Percentiles rank a stretch among this genome's conserved stretches.
phyloP scores from a whole-genome alignment of 2,888 invertebrate genomes.

The Exocentrus adspersus region DNA sequence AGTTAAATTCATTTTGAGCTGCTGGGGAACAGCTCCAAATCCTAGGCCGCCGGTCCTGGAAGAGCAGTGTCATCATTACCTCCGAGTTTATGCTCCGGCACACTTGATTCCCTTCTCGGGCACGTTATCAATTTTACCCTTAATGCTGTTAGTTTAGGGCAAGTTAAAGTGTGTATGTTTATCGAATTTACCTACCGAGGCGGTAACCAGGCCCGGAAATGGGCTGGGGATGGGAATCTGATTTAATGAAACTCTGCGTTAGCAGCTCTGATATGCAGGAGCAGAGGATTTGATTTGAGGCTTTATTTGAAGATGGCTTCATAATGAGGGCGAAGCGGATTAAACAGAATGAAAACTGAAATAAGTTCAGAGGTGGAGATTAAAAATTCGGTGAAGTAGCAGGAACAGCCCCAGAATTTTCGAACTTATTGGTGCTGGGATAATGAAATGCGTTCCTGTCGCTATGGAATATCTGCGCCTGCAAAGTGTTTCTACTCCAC shows the following conservation, averaged over 20 bases:
- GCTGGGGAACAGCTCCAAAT: too few species aligned
- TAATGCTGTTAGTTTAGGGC: slow-evolving; percentile 27
- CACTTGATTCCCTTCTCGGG: slow-evolving; percentile 19
- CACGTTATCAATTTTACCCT: slow-evolving; percentile 24
- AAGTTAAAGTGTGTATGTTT: slow-evolving; percentile 21
- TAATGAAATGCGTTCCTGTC: background rate
- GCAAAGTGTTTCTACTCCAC: background rate
- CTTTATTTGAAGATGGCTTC: too few species aligned
- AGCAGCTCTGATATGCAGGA: too few species aligned
- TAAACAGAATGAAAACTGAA: too few species aligned
- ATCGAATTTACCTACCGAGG: slow-evolving; percentile 23
- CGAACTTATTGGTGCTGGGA: background rate
- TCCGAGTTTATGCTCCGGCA: slow-evolving; percentile 7
- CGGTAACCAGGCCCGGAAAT: background rate
- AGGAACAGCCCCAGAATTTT: too few species aligned
- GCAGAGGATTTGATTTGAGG: too few species aligned
- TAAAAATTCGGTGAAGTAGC: too few species aligned
- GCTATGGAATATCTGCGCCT: background rate
- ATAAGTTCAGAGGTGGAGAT: too few species aligned
- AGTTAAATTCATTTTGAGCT: too few species aligned
- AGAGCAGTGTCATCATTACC: too few species aligned
- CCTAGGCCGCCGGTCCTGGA: too few species aligned
- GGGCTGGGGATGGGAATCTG: slow-evolving; percentile 9
- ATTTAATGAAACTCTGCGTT: slow-evolving; percentile 4
- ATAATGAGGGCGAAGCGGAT: too few species aligned